Evolutionary conservation across 2,888 invertebrate genomes (phyloP).

Genomic region (Allacma fusca): DNA sequence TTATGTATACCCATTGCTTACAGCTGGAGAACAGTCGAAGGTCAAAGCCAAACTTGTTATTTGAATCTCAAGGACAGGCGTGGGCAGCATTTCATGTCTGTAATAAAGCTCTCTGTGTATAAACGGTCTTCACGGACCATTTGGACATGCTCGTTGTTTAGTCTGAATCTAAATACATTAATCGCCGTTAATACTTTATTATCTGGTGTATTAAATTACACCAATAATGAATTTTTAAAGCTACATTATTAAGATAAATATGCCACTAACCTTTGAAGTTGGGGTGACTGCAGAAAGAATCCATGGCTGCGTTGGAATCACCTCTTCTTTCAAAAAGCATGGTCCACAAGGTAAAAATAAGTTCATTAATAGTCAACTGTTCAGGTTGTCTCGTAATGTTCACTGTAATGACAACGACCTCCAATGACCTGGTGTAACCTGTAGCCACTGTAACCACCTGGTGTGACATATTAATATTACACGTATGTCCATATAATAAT

Average conservation of each 20-base stretch:
- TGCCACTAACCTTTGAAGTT: slow-evolving; percentile 80
- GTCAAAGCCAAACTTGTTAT: slow-evolving; percentile 96
- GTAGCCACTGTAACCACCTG: too few species aligned
- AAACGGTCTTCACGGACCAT: slow-evolving; percentile 97
- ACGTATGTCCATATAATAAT: too few species aligned
- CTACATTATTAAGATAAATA: not conserved
- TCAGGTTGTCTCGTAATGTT: slow-evolving; percentile 99
- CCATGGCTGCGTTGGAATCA: slow-evolving; percentile 99
- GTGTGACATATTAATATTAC: too few species aligned
- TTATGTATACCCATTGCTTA: slow-evolving; percentile 99
- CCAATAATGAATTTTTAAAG: too few species aligned
- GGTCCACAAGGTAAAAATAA: slow-evolving; percentile 99
- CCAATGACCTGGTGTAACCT: slow-evolving; percentile 68
- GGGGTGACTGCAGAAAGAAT: slow-evolving; percentile 98
- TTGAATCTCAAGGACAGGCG: slow-evolving; percentile 98
- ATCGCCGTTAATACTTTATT: too few species aligned
- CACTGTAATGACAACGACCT: slow-evolving; percentile 96
- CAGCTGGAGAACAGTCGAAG: slow-evolving; percentile 91
- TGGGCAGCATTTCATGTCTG: slow-evolving; percentile 97
- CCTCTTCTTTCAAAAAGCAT: slow-evolving; percentile 99
- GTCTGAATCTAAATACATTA: slow-evolving; percentile 89
- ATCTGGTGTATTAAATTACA: too few species aligned
- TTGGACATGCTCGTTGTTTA: slow-evolving; percentile 95
- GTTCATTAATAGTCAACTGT: slow-evolving; percentile 97
- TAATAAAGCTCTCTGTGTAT: slow-evolving; percentile 98